These are phyloP conservation scores for Poeciliopsis occidentalis DNA, from an alignment of 2,113 vertebrate species.

Conservation along the genomic window DNA sequence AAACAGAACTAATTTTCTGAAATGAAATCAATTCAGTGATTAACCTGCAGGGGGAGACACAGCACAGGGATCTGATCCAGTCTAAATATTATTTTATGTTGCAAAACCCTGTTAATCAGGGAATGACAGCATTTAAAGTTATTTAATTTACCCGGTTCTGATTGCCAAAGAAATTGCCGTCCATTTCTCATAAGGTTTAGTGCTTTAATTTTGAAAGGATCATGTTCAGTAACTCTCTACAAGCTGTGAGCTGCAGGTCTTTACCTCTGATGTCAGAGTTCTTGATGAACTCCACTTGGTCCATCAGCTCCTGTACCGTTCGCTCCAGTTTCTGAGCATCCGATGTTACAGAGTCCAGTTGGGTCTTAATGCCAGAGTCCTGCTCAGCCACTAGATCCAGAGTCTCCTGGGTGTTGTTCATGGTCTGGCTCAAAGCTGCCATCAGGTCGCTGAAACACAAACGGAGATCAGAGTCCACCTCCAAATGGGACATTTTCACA, in stretches of 20 bases:
- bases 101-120: not conserved
- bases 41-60: not conserved
- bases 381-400: slow-evolving; percentile 77
- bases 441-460: slow-evolving; percentile 85
- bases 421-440: slow-evolving; percentile 82
- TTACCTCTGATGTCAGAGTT: slow-evolving; percentile 94
- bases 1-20: not conserved
- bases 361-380: slow-evolving; percentile 76
- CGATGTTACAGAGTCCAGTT: slow-evolving; percentile 78
- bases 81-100: not conserved
- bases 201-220: not conserved
- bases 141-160: not conserved
- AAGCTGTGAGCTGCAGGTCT: not conserved
- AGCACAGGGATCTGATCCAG: not conserved
- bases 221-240: not conserved
- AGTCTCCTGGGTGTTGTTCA: slow-evolving; percentile 83
- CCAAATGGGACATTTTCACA: not conserved
- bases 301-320: slow-evolving; percentile 86
- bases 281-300: slow-evolving; percentile 94
- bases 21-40: not conserved
- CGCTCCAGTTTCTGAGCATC: slow-evolving; percentile 86
- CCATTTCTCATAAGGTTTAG: not conserved
- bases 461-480: not conserved
- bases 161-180: not conserved
- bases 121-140: not conserved